Evolutionary conservation across 1,140 invertebrate species (phyloP).

Genomic region (Diprion similis): DNA sequence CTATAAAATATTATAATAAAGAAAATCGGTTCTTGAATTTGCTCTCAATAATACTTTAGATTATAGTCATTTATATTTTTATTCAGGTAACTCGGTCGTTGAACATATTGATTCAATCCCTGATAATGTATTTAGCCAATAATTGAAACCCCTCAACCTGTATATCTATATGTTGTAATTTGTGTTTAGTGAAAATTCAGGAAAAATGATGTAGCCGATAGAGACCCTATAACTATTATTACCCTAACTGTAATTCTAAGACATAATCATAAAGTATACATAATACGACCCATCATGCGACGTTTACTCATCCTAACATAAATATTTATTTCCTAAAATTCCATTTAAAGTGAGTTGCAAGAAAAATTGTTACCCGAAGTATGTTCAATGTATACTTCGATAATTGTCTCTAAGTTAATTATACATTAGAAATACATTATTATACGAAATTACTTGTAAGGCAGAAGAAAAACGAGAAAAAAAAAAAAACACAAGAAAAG

Average conservation of each 20-base stretch:
- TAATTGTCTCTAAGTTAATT: too few relatives aligned
- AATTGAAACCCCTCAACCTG: neutral
- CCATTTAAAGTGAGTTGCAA: too few relatives aligned
- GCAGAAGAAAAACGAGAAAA: too few relatives aligned
- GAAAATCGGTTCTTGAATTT: neutral
- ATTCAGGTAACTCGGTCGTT: neutral
- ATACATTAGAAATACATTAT: neutral
- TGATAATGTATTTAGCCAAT: neutral
- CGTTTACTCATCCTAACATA: neutral
- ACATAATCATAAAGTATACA: neutral
- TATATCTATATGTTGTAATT: constrained; percentile 4
- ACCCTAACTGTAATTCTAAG: neutral
- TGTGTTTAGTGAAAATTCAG: constrained; percentile 1
- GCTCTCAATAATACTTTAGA: neutral
- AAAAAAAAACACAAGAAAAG: neutral
- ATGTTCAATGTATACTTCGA: too few relatives aligned
- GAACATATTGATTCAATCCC: neutral
- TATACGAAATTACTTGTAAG: neutral
- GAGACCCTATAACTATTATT: neutral
- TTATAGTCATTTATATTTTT: neutral
- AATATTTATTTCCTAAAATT: neutral
- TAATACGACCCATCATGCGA: neutral
- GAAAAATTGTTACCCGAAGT: too few relatives aligned
- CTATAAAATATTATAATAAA: neutral
- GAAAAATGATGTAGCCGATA: neutral